Conservation (phyloP, 1,140 invertebrate genomes). For the Zaprionus africanus region DNA sequence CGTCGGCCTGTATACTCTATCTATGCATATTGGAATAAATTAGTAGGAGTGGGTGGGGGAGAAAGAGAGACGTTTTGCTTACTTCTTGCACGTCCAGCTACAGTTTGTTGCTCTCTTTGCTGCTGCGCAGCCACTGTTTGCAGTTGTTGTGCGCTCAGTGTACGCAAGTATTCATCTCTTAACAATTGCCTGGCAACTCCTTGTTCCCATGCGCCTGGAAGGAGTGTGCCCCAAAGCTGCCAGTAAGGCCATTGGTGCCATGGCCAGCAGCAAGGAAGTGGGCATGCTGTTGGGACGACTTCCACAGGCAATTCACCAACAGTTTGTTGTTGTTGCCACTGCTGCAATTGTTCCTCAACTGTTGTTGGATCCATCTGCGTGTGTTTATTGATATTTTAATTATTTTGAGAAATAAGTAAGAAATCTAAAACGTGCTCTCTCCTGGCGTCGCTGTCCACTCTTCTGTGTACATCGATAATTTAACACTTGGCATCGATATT, state of each 20-base stretch:
- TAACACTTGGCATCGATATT: neutral
- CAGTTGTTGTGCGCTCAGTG: slow-evolving; percentile 3
- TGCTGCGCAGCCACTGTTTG: neutral
- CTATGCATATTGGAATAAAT: slow-evolving; percentile 1
- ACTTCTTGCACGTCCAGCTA: neutral
- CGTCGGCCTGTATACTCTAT: slow-evolving; percentile 4
- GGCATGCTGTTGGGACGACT: neutral
- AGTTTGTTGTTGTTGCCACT: neutral
- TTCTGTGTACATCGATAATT: neutral
- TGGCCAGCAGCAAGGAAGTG: neutral
- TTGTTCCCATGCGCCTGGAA: neutral
- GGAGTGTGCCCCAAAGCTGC: too few species aligned
- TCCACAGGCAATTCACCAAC: neutral
- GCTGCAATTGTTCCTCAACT: neutral
- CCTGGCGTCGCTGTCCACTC: neutral
- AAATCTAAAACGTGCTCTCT: neutral
- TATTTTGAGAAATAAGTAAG: neutral
- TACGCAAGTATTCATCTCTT: slow-evolving; percentile 3
- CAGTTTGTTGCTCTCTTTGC: neutral
- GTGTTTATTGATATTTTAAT: neutral
- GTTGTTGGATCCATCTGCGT: neutral
- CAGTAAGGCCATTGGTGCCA: neutral
- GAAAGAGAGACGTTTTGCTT: neutral
- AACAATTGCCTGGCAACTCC: neutral
- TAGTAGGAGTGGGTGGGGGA: neutral